Evolutionary conservation across 2,113 vertebrate genomes (phyloP).

Genomic region (Pantherophis guttatus): DNA sequence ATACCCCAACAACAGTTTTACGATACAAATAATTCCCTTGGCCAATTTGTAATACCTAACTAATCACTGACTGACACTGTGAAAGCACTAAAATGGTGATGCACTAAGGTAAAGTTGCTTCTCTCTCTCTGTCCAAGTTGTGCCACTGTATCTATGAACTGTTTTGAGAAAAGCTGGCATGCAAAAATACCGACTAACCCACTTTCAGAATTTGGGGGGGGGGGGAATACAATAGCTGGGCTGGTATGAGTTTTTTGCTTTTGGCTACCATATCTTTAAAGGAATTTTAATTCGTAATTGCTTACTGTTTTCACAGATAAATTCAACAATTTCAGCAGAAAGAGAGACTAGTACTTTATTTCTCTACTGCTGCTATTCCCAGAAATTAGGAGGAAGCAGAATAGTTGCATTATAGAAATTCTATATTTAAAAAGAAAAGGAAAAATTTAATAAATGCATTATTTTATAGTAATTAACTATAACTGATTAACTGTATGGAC

Average conservation of each 20-base stretch:
- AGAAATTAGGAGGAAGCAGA: neutral
- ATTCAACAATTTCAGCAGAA: neutral
- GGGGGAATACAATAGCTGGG: neutral
- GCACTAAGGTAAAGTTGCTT: no score
- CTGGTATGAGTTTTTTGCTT: neutral
- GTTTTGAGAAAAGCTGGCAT: neutral
- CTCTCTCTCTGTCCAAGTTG: neutral
- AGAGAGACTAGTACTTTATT: neutral
- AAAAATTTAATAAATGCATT: neutral
- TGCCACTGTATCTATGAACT: neutral
- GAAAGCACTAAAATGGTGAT: neutral
- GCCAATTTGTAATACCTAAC: neutral
- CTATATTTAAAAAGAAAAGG: neutral
- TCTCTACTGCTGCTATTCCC: neutral
- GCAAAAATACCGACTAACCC: neutral
- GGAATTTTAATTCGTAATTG: neutral
- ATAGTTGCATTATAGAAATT: fast-evolving
- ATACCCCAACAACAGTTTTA: neutral
- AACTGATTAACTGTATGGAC: neutral
- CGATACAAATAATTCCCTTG: neutral
- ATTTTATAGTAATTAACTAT: neutral
- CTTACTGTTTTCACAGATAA: neutral
- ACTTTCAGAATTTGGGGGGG: neutral
- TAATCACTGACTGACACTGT: neutral
- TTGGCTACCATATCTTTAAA: neutral